These are phyloP conservation scores for Neria commutata DNA, from an alignment of 2,888 invertebrate genomes.

Conservation along the genomic window DNA sequence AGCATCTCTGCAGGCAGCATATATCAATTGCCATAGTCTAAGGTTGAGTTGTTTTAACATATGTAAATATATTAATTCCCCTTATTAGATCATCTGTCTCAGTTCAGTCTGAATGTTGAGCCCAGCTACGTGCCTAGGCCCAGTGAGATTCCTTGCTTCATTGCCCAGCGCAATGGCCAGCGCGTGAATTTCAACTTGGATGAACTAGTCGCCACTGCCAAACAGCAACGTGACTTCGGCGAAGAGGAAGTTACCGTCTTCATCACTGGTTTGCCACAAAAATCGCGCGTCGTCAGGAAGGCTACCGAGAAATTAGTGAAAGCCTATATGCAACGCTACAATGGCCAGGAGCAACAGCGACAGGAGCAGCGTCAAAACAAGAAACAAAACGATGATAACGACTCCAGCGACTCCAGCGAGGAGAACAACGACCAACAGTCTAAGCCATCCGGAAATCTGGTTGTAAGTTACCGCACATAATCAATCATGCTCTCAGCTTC, in stretches of 20 bases:
- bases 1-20: background rate
- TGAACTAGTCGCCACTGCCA: slow-evolving; percentile 39
- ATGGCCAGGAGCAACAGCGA: slow-evolving; percentile 26
- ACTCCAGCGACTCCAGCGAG: slow-evolving; percentile 38
- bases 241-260: slow-evolving; percentile 54
- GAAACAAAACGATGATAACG: slow-evolving; percentile 23
- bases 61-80: background rate
- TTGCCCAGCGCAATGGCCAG: slow-evolving; percentile 44
- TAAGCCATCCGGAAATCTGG: slow-evolving; percentile 45
- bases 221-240: slow-evolving; percentile 43
- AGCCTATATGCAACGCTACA: slow-evolving; percentile 54
- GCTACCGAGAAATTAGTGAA: slow-evolving; percentile 47
- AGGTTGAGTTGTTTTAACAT: background rate
- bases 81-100: slow-evolving; percentile 53
- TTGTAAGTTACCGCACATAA: slow-evolving; percentile 32
- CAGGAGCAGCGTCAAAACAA: slow-evolving; percentile 24
- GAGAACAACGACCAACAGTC: slow-evolving; percentile 37
- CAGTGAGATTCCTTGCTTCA: slow-evolving; percentile 41
- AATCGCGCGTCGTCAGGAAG: slow-evolving; percentile 40
- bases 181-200: slow-evolving; percentile 42
- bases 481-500: background rate
- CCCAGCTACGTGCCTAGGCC: slow-evolving; percentile 46
- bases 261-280: slow-evolving; percentile 50
- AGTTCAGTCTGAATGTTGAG: slow-evolving; percentile 43
- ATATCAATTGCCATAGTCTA: too few species aligned